A percentile compares a stretch with the other conserved stretches of the same genome.
Evolutionary conservation across 2,113 vertebrate species (phyloP).

Genomic region (Canis aureus): DNA sequence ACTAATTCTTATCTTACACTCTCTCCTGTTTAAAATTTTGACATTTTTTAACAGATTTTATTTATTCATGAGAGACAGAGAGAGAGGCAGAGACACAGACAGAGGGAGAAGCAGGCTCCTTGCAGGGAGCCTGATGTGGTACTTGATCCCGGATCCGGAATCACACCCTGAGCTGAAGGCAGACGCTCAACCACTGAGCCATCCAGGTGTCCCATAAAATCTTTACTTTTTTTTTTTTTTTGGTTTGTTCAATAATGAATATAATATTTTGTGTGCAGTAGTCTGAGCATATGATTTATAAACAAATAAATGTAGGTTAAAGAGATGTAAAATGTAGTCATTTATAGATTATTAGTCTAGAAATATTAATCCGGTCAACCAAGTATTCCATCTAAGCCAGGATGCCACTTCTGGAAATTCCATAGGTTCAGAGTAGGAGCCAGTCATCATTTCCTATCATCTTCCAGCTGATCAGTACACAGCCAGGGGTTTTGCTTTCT

Average conservation of each 20-base stretch:
- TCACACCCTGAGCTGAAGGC: too few relatives aligned
- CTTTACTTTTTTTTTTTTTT: not conserved
- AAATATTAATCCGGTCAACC: not conserved
- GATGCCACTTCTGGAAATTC: not conserved
- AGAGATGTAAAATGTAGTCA: not conserved
- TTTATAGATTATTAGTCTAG: not conserved
- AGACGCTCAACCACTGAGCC: too few relatives aligned
- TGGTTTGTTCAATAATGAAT: not conserved
- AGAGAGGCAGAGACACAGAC: too few relatives aligned
- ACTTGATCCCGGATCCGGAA: too few relatives aligned
- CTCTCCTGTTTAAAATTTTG: not conserved
- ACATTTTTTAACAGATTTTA: not conserved
- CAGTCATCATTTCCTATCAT: rapidly evolving
- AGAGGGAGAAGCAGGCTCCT: too few relatives aligned
- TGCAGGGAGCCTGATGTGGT: too few relatives aligned
- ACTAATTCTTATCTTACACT: not conserved
- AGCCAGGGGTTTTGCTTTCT: too few relatives aligned
- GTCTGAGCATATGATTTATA: not conserved
- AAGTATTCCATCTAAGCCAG: not conserved
- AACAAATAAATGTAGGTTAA: not conserved
- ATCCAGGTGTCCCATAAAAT: too few relatives aligned
- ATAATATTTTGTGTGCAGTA: not conserved
- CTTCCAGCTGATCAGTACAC: not conserved
- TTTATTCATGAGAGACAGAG: too few relatives aligned
- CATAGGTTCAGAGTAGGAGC: not conserved